Conservation (phyloP, 2,888 invertebrate species). For the Melieria crassipennis region DNA sequence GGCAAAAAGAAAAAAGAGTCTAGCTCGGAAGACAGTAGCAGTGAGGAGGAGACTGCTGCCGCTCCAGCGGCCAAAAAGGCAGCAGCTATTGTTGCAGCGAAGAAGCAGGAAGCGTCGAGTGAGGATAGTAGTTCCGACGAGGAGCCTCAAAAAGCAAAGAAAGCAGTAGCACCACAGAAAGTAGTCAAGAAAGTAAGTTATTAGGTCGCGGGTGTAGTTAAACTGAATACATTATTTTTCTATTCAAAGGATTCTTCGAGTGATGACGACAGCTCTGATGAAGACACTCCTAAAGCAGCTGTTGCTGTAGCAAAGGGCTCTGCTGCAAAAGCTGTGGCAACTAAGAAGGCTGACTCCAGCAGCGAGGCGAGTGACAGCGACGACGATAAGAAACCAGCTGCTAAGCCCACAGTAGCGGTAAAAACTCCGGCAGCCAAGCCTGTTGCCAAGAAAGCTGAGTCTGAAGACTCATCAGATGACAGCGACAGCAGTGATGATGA, state of each 20-base stretch:
- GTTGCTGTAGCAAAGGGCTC: conserved; percentile 30
- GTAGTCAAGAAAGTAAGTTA: conserved; percentile 15
- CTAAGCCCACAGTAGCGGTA: conserved; percentile 43
- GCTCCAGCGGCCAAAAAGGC: conserved; percentile 20
- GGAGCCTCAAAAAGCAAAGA: conserved; percentile 46
- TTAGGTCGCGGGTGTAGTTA: no score
- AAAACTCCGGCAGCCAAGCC: conserved; percentile 21
- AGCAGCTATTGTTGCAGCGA: conserved; percentile 28
- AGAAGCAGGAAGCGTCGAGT: conserved; percentile 52
- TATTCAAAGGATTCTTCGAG: conserved; percentile 39
- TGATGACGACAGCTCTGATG: conserved; percentile 40
- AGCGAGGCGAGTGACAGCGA: conserved; percentile 44
- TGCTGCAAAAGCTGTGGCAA: conserved; percentile 39
- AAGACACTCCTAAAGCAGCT: conserved; percentile 45
- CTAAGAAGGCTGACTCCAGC: conserved; percentile 22
- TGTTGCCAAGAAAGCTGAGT: conserved; percentile 32
- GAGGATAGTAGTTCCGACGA: conserved; percentile 65
- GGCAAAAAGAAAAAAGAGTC: conserved; percentile 36
- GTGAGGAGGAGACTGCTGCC: conserved; percentile 39
- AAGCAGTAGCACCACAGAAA: conserved; percentile 41
- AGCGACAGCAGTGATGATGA: conserved; percentile 37
- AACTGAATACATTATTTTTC: background rate
- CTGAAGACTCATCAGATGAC: conserved; percentile 40
- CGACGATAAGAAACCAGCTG: conserved; percentile 47
- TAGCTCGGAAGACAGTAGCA: conserved; percentile 43